phyloP scores from a whole-genome alignment of 64 coral and sea anemone species.

The Montipora capricornis region DNA sequence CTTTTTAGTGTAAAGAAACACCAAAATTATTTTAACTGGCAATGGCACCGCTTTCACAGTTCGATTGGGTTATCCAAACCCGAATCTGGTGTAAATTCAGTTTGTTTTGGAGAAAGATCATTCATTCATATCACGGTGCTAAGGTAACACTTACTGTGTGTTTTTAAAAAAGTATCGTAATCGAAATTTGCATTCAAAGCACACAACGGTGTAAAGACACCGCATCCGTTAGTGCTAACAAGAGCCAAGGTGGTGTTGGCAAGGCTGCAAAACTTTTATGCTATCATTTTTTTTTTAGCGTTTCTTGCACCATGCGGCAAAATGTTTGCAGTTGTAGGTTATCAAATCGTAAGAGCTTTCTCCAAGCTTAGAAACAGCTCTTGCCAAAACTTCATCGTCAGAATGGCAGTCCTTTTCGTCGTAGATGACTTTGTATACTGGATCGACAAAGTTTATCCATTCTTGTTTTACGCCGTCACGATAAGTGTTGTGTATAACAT shows the following conservation, averaged over 20 bases:
- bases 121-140: not conserved
- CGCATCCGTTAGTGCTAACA: not conserved
- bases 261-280: not conserved
- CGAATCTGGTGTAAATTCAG: not conserved
- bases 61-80: not conserved
- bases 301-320: constrained; percentile 63
- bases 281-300: not conserved
- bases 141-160: not conserved
- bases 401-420: constrained; percentile 20
- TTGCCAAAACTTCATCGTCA: constrained; percentile 20
- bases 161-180: constrained; percentile 1
- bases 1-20: too few species aligned
- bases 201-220: not conserved
- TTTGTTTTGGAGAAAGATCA: constrained; percentile 3
- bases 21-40: too few species aligned
- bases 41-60: too few species aligned
- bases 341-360: constrained; percentile 34
- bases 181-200: not conserved
- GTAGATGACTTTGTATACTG: constrained; percentile 55
- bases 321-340: constrained; percentile 63
- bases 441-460: constrained; percentile 28
- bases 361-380: constrained; percentile 59
- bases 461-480: constrained; percentile 44
- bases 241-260: not conserved
- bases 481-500: constrained; percentile 54